Evolutionary conservation across 1,140 invertebrate species (phyloP).

Genomic region (Cataglyphis hispanica): DNA sequence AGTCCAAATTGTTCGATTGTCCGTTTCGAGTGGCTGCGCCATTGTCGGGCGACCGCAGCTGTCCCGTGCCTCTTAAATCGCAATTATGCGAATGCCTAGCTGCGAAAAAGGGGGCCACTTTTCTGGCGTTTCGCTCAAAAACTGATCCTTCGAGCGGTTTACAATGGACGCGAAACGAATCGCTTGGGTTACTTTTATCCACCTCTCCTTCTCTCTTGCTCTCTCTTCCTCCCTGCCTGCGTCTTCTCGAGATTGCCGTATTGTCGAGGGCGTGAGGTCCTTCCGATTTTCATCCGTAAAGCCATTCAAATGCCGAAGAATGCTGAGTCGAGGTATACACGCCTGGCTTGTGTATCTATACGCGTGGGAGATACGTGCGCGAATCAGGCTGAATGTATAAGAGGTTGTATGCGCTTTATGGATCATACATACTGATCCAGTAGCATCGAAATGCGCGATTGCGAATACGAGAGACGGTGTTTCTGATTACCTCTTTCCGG

Average conservation of each 20-base stretch:
- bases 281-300: constrained; percentile 77
- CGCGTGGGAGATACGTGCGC: constrained; percentile 38
- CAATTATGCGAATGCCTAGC: constrained; percentile 76
- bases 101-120: constrained; percentile 65
- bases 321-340: constrained; percentile 35
- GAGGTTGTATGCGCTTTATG: constrained; percentile 25
- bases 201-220: neutral
- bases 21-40: constrained; percentile 75
- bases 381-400: constrained; percentile 33
- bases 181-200: constrained; percentile 67
- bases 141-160: constrained; percentile 71
- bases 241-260: constrained; percentile 64
- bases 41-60: constrained; percentile 76
- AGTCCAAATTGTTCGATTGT: constrained; percentile 80
- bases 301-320: constrained; percentile 77
- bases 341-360: constrained; percentile 23
- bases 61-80: constrained; percentile 80
- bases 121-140: constrained; percentile 77
- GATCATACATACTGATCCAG: constrained; percentile 21
- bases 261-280: constrained; percentile 81
- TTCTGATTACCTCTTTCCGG: constrained; percentile 4
- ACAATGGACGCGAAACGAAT: constrained; percentile 74
- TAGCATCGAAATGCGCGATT: constrained; percentile 13
- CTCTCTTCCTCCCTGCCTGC: constrained; percentile 1
- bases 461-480: neutral